These are phyloP conservation scores for Corydoras sp. DNA, from an alignment of 2,113 vertebrate species.

Conservation along the genomic window DNA sequence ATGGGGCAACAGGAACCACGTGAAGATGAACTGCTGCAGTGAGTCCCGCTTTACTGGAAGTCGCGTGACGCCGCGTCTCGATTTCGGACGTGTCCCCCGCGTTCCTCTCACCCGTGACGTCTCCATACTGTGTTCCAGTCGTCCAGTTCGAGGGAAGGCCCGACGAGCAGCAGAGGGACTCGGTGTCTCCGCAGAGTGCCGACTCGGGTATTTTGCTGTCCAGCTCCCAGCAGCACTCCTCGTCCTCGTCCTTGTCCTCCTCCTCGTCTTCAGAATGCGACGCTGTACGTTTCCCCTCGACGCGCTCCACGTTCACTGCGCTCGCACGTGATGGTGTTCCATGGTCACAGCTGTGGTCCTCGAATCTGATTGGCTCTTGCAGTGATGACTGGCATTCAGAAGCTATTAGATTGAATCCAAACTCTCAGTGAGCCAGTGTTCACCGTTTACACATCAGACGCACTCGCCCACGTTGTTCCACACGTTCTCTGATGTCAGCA, in stretches of 20 bases:
- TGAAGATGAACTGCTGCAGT: slow-evolving; percentile 49
- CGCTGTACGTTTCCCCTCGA: slow-evolving; percentile 69
- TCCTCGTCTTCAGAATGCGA: slow-evolving; percentile 84
- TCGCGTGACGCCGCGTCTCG: background rate
- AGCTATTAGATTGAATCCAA: too few relatives aligned
- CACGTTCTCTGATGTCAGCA: too few relatives aligned
- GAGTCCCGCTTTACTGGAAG: background rate
- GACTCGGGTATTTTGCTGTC: slow-evolving; percentile 76
- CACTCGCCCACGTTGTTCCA: too few relatives aligned
- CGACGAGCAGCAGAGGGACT: slow-evolving; percentile 67
- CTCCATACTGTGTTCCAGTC: background rate
- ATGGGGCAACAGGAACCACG: slow-evolving; percentile 70
- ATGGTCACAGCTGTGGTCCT: too few relatives aligned
- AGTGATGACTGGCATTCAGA: too few relatives aligned
- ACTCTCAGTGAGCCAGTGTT: too few relatives aligned
- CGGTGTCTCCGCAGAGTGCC: slow-evolving; percentile 70
- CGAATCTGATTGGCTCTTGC: too few relatives aligned
- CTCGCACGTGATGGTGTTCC: too few relatives aligned
- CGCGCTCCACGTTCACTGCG: too few relatives aligned
- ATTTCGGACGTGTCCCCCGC: too few relatives aligned
- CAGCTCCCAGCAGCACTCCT: slow-evolving; percentile 76
- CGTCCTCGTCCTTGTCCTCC: slow-evolving; percentile 81
- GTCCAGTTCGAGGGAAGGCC: slow-evolving; percentile 30
- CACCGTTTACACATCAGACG: too few relatives aligned
- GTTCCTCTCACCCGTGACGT: background rate